Conservation (phyloP, 2,888 invertebrate species). For the Harmothoe impar region DNA sequence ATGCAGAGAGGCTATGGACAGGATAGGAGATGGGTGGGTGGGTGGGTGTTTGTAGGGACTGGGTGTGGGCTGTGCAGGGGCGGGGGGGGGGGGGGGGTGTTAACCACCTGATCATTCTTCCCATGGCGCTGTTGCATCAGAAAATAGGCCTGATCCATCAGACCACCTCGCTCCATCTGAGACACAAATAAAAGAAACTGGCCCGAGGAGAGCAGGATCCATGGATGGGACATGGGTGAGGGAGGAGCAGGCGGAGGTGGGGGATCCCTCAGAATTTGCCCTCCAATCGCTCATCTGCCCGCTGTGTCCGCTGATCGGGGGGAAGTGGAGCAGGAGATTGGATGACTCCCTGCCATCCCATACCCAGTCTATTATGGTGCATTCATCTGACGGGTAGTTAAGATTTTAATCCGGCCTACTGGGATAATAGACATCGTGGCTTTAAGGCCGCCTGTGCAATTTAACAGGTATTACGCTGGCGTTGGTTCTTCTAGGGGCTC, state of each 20-base stretch:
- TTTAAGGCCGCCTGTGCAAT: background rate
- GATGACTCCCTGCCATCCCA: background rate
- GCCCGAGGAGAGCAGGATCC: no score
- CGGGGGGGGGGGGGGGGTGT: background rate
- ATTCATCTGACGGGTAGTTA: background rate
- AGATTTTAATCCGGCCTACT: background rate
- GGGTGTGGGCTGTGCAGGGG: background rate
- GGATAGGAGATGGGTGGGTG: slow-evolving; percentile 38
- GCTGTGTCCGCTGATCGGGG: background rate
- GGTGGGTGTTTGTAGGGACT: background rate
- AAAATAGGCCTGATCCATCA: background rate
- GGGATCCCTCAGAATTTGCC: background rate
- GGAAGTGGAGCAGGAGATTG: background rate
- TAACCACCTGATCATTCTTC: slow-evolving; percentile 14
- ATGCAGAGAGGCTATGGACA: slow-evolving; percentile 1
- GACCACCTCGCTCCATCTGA: background rate
- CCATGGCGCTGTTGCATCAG: background rate
- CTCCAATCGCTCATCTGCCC: slow-evolving; percentile 6
- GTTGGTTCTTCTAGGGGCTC: no score
- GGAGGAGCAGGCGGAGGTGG: background rate
- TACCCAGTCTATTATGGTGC: background rate
- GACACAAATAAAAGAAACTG: background rate
- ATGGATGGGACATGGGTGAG: background rate
- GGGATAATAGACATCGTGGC: background rate
- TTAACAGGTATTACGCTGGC: no score